Evolutionary conservation across 2,888 invertebrate genomes (phyloP).

Genomic region (Ectemnius lituratus): DNA sequence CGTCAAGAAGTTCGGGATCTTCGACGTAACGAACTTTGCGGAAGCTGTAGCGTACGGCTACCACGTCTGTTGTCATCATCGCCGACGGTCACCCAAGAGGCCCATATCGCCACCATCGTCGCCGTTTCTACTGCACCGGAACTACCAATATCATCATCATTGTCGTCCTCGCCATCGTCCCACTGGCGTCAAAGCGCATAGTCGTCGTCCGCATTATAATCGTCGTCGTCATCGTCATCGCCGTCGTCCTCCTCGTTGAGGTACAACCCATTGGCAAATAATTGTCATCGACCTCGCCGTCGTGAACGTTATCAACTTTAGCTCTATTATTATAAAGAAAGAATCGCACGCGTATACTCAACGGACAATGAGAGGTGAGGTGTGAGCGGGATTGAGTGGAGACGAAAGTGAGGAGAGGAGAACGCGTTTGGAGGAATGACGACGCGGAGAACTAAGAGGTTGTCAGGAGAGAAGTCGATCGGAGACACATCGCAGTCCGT

Average conservation of each 20-base stretch:
- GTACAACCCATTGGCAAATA: neutral
- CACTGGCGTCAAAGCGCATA: neutral
- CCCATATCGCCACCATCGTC: conserved; percentile 12
- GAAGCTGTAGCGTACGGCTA: neutral
- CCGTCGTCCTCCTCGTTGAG: conserved; percentile 5
- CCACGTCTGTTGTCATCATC: conserved; percentile 6
- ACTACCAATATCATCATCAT: conserved; percentile 30
- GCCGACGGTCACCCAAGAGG: neutral
- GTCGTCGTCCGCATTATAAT: neutral
- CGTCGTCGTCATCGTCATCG: conserved; percentile 5
- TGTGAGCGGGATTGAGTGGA: neutral
- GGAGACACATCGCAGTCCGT: conserved; percentile 38
- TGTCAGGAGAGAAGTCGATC: neutral
- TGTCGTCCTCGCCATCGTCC: conserved; percentile 8
- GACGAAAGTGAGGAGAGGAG: conserved; percentile 24
- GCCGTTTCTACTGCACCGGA: conserved; percentile 1
- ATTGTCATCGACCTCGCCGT: neutral
- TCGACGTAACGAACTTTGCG: neutral
- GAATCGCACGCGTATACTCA: conserved; percentile 70
- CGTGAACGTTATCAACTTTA: conserved; percentile 17
- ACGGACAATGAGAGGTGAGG: conserved; percentile 48
- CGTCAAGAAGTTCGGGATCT: neutral
- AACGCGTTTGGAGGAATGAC: conserved; percentile 35
- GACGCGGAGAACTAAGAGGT: conserved; percentile 12
- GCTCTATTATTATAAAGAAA: conserved; percentile 32